Percentiles rank a stretch among this genome's conserved stretches.
These are phyloP conservation scores for Philonicus albiceps DNA, from an alignment of 2,888 invertebrate species.

Conservation along the genomic window DNA sequence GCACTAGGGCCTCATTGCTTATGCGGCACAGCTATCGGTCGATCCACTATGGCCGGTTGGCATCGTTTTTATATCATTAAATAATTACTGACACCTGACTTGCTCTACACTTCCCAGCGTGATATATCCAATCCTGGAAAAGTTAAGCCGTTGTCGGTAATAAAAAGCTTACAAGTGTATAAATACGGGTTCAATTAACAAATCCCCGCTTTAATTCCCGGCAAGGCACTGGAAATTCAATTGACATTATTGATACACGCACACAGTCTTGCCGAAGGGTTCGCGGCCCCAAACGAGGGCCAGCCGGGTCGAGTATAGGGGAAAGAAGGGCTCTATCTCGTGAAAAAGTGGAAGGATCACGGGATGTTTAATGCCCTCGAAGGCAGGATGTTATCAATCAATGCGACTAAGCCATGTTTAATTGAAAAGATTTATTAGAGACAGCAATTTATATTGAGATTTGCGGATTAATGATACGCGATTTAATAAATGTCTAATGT, in stretches of 20 bases:
- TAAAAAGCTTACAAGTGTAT: conserved; percentile 32
- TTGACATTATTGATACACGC: conserved; percentile 21
- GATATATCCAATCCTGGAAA: neutral
- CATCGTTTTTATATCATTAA: conserved; percentile 1
- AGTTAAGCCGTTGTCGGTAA: conserved; percentile 1
- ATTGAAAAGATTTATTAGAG: conserved; percentile 44
- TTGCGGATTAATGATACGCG: conserved; percentile 31
- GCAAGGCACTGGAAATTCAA: conserved; percentile 4
- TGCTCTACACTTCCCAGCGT: neutral
- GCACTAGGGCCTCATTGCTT: neutral
- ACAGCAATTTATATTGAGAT: conserved; percentile 43
- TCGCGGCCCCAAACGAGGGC: neutral
- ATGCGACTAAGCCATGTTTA: conserved; percentile 40
- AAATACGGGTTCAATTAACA: conserved; percentile 26
- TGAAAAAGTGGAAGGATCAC: conserved; percentile 40
- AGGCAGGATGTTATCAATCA: conserved; percentile 41
- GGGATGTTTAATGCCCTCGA: conserved; percentile 31
- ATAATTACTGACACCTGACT: conserved; percentile 15
- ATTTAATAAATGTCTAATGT: conserved; percentile 15
- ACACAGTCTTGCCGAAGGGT: neutral
- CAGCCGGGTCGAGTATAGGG: neutral
- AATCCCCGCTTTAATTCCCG: conserved; percentile 10
- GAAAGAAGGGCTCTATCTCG: neutral
- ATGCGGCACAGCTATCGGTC: neutral
- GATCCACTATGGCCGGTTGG: neutral